A percentile compares a stretch with the other conserved stretches of the same genome.
Conservation (phyloP, 2,888 invertebrate genomes). For the Gnatocerus cornutus region DNA sequence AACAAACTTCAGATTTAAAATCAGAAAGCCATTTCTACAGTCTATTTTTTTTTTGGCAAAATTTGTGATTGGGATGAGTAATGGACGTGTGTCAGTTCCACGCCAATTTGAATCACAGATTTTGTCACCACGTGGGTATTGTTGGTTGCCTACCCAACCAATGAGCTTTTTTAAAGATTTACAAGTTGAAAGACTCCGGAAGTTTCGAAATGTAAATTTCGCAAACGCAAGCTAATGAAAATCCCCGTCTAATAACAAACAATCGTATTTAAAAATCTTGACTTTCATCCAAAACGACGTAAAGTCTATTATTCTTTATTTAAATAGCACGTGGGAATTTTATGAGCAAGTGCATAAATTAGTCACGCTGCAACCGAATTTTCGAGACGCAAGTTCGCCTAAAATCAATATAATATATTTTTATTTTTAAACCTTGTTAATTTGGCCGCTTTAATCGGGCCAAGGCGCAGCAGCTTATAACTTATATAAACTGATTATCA, state of each 20-base stretch:
- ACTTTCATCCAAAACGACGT: slow-evolving; percentile 3
- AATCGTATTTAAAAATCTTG: not conserved
- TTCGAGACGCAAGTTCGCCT: not conserved
- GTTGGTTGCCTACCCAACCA: too few species aligned
- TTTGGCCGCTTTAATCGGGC: not conserved
- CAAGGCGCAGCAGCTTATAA: slow-evolving; percentile 7
- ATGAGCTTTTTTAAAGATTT: too few species aligned
- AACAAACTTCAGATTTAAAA: too few species aligned
- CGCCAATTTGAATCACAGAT: too few species aligned
- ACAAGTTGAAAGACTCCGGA: not conserved
- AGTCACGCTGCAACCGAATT: not conserved
- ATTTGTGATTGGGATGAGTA: too few species aligned
- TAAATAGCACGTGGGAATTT: not conserved
- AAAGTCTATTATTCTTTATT: slow-evolving; percentile 26
- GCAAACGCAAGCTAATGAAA: too few species aligned
- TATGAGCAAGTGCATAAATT: too few species aligned
- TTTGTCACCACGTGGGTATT: too few species aligned
- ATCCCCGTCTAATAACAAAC: not conserved
- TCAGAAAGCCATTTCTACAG: too few species aligned
- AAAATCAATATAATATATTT: not conserved
- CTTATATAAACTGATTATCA: not conserved
- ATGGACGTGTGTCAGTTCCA: too few species aligned
- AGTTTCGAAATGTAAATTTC: too few species aligned
- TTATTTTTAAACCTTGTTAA: slow-evolving; percentile 9
- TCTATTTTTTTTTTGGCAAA: too few species aligned